A percentile compares a stretch with the other conserved stretches of the same genome.
Conservation (phyloP, 2,797 vertebrate genomes). For the Orientallactaga sibirica region DNA sequence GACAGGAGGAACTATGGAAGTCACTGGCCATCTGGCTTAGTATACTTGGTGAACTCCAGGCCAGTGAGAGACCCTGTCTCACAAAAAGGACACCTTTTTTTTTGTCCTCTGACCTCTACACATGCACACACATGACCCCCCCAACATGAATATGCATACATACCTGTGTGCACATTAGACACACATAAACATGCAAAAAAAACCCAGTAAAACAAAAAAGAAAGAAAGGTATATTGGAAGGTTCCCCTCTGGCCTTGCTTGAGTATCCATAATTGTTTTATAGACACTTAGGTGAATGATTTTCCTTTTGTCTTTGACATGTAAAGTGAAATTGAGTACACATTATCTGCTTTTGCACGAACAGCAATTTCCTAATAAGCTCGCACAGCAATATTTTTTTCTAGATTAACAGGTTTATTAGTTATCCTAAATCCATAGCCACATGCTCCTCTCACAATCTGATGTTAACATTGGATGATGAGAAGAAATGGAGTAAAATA, state of each 20-base stretch:
- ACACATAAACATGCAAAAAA: too few relatives aligned
- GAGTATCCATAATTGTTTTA: neutral
- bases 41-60: too few relatives aligned
- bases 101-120: too few relatives aligned
- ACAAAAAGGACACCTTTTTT: too few relatives aligned
- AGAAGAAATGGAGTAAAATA: conserved; percentile 57
- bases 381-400: conserved; percentile 34
- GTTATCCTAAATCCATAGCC: conserved; percentile 41
- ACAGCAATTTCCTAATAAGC: conserved; percentile 59
- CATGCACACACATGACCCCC: too few relatives aligned
- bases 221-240: conserved; percentile 32
- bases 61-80: too few relatives aligned
- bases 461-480: neutral
- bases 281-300: conserved; percentile 54
- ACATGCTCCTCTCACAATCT: neutral
- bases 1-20: too few relatives aligned
- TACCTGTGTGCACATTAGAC: too few relatives aligned
- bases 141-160: too few relatives aligned
- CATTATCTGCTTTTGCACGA: conserved; percentile 64
- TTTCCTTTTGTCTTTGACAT: conserved; percentile 44
- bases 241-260: conserved; percentile 1
- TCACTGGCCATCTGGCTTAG: too few relatives aligned
- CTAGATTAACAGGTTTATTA: neutral
- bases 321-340: conserved; percentile 50
- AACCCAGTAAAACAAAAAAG: too few relatives aligned